A percentile compares a stretch with the other conserved stretches of the same genome.
phyloP scores from a whole-genome alignment of 2,888 invertebrate genomes.

The Mimas tiliae region DNA sequence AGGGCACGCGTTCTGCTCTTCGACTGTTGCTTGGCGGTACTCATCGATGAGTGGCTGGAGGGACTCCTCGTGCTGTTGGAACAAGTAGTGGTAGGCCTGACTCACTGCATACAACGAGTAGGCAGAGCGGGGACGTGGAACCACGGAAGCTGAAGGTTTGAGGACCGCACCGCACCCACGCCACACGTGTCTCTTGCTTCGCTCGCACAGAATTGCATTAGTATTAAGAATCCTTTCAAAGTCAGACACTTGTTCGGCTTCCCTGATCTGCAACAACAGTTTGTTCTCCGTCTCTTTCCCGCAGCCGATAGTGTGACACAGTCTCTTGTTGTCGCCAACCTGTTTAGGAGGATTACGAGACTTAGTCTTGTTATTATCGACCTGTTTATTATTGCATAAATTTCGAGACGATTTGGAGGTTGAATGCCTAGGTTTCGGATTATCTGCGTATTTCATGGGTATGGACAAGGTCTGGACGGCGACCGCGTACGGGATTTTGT shows the following conservation, averaged over 20 bases:
- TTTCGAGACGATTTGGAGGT: slow-evolving; percentile 63
- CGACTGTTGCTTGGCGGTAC: slow-evolving; percentile 59
- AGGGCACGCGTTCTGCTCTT: slow-evolving; percentile 47
- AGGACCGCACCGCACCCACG: slow-evolving; percentile 60
- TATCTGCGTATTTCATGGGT: slow-evolving; percentile 75
- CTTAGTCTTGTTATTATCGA: slow-evolving; percentile 71
- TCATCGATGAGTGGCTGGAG: slow-evolving; percentile 72
- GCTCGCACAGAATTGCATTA: slow-evolving; percentile 82
- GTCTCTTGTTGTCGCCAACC: slow-evolving; percentile 77
- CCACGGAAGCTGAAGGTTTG: slow-evolving; percentile 63
- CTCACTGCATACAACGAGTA: slow-evolving; percentile 77
- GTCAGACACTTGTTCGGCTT: slow-evolving; percentile 86
- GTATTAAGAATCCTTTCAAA: slow-evolving; percentile 87
- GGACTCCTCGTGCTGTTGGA: slow-evolving; percentile 77
- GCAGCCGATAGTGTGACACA: slow-evolving; percentile 66
- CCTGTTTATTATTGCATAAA: slow-evolving; percentile 47
- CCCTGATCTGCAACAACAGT: slow-evolving; percentile 83
- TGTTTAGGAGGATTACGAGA: slow-evolving; percentile 73
- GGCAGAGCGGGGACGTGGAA: slow-evolving; percentile 68
- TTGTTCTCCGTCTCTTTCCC: slow-evolving; percentile 81
- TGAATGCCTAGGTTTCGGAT: slow-evolving; percentile 60
- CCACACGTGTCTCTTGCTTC: slow-evolving; percentile 74
- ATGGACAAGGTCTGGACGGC: slow-evolving; percentile 74
- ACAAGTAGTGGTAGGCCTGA: slow-evolving; percentile 74
- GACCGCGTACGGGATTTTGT: slow-evolving; percentile 70